phyloP scores from a whole-genome alignment of 1,140 invertebrate genomes.

The Pogonomyrmex californicus region DNA sequence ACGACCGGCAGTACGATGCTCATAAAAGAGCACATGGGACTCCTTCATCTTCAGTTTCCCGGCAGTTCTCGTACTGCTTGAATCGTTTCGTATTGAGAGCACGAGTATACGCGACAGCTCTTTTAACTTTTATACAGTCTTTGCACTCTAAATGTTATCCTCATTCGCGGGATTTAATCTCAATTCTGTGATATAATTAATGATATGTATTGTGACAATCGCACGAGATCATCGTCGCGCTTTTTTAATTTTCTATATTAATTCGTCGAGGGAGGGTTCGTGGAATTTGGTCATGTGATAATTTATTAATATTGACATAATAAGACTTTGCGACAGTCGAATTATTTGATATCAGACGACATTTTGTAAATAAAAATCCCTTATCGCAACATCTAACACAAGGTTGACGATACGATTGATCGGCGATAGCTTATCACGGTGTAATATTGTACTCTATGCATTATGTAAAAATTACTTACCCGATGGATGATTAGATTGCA shows the following conservation, averaged over 20 bases:
- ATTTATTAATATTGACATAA: conserved; percentile 4
- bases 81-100: conserved; percentile 1
- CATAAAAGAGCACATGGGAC: conserved; percentile 60
- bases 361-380: not conserved
- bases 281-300: not conserved
- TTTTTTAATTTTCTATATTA: not conserved
- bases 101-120: not conserved
- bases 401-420: not conserved
- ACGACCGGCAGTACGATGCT: conserved; percentile 10
- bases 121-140: not conserved
- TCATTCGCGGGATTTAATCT: not conserved
- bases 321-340: not conserved
- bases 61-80: not conserved
- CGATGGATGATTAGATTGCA: conserved; percentile 93
- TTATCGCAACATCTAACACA: not conserved
- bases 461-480: conserved; percentile 86
- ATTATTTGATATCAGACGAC: not conserved
- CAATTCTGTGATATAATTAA: conserved; percentile 7
- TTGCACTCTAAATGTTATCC: not conserved
- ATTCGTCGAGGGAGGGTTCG: not conserved
- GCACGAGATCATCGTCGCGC: not conserved
- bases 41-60: conserved; percentile 34
- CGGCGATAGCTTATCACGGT: conserved; percentile 12
- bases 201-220: not conserved
- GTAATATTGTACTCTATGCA: not conserved